Base-by-base conservation (phyloP, 2,797 vertebrate species). In the Menidia menidia region DNA sequence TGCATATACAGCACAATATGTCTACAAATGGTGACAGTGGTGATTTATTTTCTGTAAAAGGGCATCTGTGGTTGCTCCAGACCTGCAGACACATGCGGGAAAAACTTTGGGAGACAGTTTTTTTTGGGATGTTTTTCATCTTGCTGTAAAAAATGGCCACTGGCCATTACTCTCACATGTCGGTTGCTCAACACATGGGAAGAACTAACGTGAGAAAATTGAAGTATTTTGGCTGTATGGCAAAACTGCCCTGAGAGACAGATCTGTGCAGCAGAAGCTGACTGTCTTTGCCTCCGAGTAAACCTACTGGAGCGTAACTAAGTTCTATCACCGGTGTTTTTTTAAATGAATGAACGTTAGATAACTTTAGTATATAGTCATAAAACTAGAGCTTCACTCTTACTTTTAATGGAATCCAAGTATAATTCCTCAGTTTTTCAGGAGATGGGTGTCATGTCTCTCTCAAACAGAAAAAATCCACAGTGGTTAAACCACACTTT, bases 261-360 rank as follows among this genome's bases (percentile, higher is more conserved):
- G n/a, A 65, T 45, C 0, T 59, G 14, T 56, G 48, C n/a, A 69
- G 43, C 32, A 11, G 31, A 79, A 70, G 41, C 19, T 25, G 14
- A 11, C 30, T 63, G 50, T 25, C 25, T 25, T 25, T 47, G 32
- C 32, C 39, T 3, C n/a, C 52, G 18, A 8, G 42, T 41, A 60
- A 25, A 57, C 6, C 3, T 19, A 11, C 19, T 52, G 19, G 12
- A 43, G 32, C 1, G 0, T 41, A 54, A 43, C 9, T 41, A n/a
- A 39, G 12, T 55, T 62, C 31, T 14, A 7, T 39, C 6, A 10
- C 35, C 35, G 3, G 25, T 25, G 25, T 58, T 62, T 51, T 43
- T 8, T 11, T 9, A 2, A 42, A 14, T 35, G 25, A 12, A 30
- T 44, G n/a, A 47, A 11, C 11, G 19, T 19, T 6, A 43, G n/a